Percentiles rank a stretch among this genome's conserved stretches.
These are phyloP conservation scores for Umimayanthus kanabou DNA, from an alignment of 92 coral and sea anemone species.

Conservation along the genomic window DNA sequence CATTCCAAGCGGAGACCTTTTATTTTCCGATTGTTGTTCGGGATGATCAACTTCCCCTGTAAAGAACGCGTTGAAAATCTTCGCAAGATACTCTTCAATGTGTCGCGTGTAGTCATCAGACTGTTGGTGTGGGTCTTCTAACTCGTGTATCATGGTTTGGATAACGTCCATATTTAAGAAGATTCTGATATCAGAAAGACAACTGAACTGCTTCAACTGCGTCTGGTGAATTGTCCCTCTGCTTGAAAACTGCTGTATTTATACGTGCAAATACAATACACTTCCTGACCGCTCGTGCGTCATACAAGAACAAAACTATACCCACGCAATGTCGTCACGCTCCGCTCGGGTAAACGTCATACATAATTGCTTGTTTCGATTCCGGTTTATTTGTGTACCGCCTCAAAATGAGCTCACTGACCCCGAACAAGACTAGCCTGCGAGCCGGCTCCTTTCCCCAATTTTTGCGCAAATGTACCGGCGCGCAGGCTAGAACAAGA, in stretches of 20 bases:
- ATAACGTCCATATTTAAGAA: constrained; percentile 6
- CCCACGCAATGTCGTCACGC: no score
- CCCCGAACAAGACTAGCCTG: no score
- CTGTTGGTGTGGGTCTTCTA: neutral
- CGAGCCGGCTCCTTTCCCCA: no score
- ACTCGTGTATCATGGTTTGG: neutral
- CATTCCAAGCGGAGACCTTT: constrained; percentile 36
- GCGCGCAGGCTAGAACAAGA: no score
- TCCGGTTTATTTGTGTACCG: no score
- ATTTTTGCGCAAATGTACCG: no score
- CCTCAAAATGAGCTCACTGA: no score
- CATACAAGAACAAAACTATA: neutral
- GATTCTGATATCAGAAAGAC: neutral
- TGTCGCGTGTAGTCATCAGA: neutral
- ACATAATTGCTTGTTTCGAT: no score
- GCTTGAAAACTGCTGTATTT: neutral
- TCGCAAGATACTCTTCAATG: constrained; percentile 12
- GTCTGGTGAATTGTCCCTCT: neutral
- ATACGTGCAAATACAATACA: neutral
- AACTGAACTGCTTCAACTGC: neutral
- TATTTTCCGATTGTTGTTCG: neutral
- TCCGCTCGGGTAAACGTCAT: no score
- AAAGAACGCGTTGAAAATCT: constrained; percentile 29
- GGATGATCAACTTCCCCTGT: constrained; percentile 29
- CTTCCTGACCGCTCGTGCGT: neutral